Evolutionary conservation across 2,797 vertebrate species (phyloP).

Genomic region (Alcedo quadribrachys): DNA sequence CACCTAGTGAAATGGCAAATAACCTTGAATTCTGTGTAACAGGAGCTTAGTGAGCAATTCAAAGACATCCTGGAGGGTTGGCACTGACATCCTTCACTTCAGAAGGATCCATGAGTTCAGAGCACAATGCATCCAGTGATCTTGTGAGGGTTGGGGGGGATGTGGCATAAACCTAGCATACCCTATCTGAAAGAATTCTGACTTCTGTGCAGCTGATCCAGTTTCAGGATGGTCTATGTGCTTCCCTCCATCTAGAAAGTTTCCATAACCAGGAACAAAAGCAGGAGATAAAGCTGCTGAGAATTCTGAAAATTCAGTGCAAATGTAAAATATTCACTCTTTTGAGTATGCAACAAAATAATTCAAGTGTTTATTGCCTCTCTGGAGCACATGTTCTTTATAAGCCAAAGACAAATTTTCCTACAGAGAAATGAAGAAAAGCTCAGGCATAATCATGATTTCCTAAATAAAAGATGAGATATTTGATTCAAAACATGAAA

Average conservation of each 20-base stretch:
- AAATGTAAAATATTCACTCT: not conserved
- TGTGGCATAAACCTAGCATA: not conserved
- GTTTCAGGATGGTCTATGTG: not conserved
- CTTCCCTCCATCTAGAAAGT: not conserved
- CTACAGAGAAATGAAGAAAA: not conserved
- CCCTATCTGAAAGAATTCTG: not conserved
- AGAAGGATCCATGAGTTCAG: not conserved
- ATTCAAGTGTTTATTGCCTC: not conserved
- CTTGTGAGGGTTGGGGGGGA: not conserved
- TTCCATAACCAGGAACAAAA: not conserved
- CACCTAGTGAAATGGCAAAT: not conserved
- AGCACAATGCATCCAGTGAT: not conserved
- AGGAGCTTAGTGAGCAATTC: not conserved
- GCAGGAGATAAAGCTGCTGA: not conserved
- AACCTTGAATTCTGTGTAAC: not conserved
- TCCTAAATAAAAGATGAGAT: not conserved
- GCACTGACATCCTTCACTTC: not conserved
- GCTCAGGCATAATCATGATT: not conserved
- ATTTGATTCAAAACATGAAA: not conserved
- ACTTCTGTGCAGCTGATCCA: not conserved
- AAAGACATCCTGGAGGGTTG: not conserved
- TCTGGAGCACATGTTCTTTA: not conserved
- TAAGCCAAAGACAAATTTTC: not conserved
- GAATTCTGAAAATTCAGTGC: not conserved
- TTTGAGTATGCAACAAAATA: constrained; percentile 17